Conservation (phyloP, 2,888 invertebrate species). For the Liposcelis brunnea region DNA sequence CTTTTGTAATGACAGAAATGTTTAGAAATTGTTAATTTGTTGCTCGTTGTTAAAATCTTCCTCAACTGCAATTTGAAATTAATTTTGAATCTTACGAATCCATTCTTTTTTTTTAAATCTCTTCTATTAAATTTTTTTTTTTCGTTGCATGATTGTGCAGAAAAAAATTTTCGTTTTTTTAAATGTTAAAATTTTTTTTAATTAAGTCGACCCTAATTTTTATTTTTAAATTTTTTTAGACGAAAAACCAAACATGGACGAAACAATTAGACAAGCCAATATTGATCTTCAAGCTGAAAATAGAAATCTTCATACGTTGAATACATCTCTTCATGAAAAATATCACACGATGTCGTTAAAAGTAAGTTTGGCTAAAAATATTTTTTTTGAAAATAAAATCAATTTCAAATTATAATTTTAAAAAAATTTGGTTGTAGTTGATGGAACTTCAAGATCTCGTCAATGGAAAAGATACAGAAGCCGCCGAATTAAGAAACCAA, state of each 20-base stretch:
- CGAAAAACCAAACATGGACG: constrained; percentile 56
- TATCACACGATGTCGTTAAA: constrained; percentile 84
- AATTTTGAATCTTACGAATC: too few relatives aligned
- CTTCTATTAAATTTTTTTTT: too few relatives aligned
- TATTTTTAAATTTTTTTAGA: too few relatives aligned
- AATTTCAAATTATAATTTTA: not conserved
- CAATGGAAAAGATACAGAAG: constrained; percentile 83
- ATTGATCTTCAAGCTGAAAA: constrained; percentile 81
- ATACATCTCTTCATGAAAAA: constrained; percentile 79
- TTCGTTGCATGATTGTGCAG: too few relatives aligned
- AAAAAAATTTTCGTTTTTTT: too few relatives aligned
- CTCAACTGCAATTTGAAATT: too few relatives aligned
- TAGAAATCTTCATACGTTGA: constrained; percentile 73
- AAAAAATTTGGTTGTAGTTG: constrained; percentile 29
- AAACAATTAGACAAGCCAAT: constrained; percentile 68
- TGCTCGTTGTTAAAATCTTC: too few relatives aligned
- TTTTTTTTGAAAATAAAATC: too few relatives aligned
- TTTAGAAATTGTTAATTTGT: not conserved
- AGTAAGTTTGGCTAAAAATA: constrained; percentile 23
- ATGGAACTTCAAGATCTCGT: constrained; percentile 75
- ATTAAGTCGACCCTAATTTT: too few relatives aligned
- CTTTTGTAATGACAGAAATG: too few relatives aligned
- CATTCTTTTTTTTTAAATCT: too few relatives aligned
- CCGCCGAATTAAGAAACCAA: constrained; percentile 87
- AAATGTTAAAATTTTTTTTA: too few relatives aligned